Evolutionary conservation across 2,888 invertebrate genomes (phyloP).

Genomic region (Tenthredo notha): DNA sequence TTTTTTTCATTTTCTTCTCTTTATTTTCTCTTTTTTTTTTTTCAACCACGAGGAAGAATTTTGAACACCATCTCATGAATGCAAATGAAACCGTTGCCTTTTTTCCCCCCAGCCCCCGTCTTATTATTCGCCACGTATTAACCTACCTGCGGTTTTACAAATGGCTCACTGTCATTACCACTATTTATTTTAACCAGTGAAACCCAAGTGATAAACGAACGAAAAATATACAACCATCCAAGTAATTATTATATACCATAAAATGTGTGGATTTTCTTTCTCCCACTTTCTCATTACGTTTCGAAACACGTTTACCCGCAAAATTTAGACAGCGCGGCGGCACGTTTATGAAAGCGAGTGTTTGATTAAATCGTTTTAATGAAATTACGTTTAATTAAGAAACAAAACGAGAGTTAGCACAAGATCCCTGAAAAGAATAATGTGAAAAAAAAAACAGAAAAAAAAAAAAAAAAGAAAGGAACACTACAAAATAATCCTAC

Average conservation of each 20-base stretch:
- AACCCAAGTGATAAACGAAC: background rate
- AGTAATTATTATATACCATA: background rate
- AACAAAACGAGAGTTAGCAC: background rate
- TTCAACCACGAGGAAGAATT: slow-evolving; percentile 68
- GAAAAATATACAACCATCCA: background rate
- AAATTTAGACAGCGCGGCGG: background rate
- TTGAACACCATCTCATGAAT: slow-evolving; percentile 73
- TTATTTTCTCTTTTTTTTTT: slow-evolving; percentile 48
- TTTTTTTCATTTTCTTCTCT: slow-evolving; percentile 43
- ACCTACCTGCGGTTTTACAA: slow-evolving; percentile 28
- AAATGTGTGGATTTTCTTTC: background rate
- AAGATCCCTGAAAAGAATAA: background rate
- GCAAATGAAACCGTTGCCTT: slow-evolving; percentile 75
- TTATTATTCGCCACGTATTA: slow-evolving; percentile 45
- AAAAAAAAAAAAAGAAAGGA: background rate
- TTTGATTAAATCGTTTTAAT: slow-evolving; percentile 6
- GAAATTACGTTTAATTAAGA: slow-evolving; percentile 17
- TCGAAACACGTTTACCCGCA: background rate
- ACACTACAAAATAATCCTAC: background rate
- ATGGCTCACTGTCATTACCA: slow-evolving; percentile 35
- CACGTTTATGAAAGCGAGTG: background rate
- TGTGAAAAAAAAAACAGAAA: background rate
- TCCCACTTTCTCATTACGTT: background rate
- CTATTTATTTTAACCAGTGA: slow-evolving; percentile 27
- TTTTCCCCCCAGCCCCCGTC: slow-evolving; percentile 36